Conservation (phyloP, 2,888 invertebrate species). For the Allophyes oxyacanthae region DNA sequence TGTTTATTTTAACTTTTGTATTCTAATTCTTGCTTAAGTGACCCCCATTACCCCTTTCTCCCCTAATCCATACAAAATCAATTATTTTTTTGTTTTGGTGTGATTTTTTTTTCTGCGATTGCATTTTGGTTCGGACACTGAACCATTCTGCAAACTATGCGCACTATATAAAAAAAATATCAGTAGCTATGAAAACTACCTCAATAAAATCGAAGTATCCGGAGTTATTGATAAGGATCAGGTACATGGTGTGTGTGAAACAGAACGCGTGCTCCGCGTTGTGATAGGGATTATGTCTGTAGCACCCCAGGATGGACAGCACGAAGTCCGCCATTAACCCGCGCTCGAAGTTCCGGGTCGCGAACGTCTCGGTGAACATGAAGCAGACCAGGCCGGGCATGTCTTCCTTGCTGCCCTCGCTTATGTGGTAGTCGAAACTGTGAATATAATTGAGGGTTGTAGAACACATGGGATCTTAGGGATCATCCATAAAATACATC, state of each 20-base stretch:
- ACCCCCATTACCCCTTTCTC: too few relatives aligned
- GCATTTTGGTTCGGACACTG: too few relatives aligned
- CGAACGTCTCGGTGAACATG: constrained; percentile 87
- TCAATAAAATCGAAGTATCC: constrained; percentile 84
- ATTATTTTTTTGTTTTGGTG: too few relatives aligned
- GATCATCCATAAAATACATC: too few relatives aligned
- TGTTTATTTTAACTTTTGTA: too few relatives aligned
- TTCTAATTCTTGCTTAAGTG: too few relatives aligned
- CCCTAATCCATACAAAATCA: too few relatives aligned
- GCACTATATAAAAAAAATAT: too few relatives aligned
- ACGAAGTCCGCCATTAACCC: constrained; percentile 81
- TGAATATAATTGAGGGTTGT: constrained; percentile 1
- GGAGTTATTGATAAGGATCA: constrained; percentile 84
- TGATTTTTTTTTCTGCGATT: too few relatives aligned
- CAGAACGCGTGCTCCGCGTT: constrained; percentile 91
- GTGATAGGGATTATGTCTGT: constrained; percentile 89
- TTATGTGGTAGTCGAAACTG: constrained; percentile 89
- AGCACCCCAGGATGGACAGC: constrained; percentile 82
- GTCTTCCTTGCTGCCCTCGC: constrained; percentile 80
- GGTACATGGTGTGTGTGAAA: constrained; percentile 90
- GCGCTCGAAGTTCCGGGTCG: constrained; percentile 76
- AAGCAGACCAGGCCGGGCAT: constrained; percentile 87
- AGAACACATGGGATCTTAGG: not conserved
- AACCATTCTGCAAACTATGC: too few relatives aligned
- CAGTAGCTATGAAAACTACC: constrained; percentile 64